Evolutionary conservation across 1,140 invertebrate genomes (phyloP).

Genomic region (Zaprionus ornatus): DNA sequence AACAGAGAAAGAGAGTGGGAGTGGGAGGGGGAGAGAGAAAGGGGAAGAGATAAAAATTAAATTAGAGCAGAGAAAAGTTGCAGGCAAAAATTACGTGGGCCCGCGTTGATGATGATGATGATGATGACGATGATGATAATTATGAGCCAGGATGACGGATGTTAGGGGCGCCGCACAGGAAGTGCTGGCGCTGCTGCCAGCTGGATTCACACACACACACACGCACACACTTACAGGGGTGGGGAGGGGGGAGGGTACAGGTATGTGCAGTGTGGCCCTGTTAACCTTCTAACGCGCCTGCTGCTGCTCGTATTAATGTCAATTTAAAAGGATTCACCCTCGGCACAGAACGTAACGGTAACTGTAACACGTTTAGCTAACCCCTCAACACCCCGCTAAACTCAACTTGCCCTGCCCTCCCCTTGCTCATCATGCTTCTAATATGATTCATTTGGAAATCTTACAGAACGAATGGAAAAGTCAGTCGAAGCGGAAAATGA

Average conservation of each 20-base stretch:
- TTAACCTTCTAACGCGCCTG: conserved; percentile 36
- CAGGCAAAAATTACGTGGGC: conserved; percentile 61
- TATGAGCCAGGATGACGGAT: conserved; percentile 32
- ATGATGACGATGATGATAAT: conserved; percentile 34
- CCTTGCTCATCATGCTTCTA: background rate
- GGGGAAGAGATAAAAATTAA: conserved; percentile 56
- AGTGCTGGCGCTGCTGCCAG: conserved; percentile 22
- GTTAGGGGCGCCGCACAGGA: conserved; percentile 26
- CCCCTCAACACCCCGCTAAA: too few relatives aligned
- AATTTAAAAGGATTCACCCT: conserved; percentile 47
- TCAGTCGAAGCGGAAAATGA: background rate
- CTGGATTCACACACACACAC: conserved; percentile 23
- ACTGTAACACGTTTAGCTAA: background rate
- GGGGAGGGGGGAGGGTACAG: background rate
- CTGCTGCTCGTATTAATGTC: conserved; percentile 46
- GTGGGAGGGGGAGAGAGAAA: conserved; percentile 11
- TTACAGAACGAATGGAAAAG: background rate
- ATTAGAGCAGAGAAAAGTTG: conserved; percentile 69
- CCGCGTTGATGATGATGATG: conserved; percentile 22
- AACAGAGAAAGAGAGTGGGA: background rate
- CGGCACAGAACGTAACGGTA: background rate
- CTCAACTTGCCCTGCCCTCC: background rate
- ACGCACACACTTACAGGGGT: background rate
- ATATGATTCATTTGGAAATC: conserved; percentile 1
- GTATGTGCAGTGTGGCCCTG: conserved; percentile 15